A percentile compares a stretch with the other conserved stretches of the same genome.
These are phyloP conservation scores for Coreius guichenoti DNA, from an alignment of 2,797 vertebrate species.

Conservation along the genomic window DNA sequence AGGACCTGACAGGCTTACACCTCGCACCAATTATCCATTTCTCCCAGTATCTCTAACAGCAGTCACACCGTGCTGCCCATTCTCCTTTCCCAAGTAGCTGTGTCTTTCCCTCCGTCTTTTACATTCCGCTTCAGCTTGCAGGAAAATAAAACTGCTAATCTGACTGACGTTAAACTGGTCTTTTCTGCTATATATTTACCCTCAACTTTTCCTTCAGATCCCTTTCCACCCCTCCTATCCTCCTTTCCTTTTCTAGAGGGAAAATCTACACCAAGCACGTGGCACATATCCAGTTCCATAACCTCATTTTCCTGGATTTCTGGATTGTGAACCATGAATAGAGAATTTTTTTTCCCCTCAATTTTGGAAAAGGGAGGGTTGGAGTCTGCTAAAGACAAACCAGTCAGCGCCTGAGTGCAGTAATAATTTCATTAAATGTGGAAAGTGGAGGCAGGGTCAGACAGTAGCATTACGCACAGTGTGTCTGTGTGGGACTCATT, in stretches of 20 bases:
- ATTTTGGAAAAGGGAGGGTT: slow-evolving; percentile 30
- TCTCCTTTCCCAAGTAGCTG: slow-evolving; percentile 15
- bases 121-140: neutral
- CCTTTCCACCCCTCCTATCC: neutral
- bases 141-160: slow-evolving; percentile 42
- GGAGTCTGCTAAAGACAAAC: neutral
- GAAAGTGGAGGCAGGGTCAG: slow-evolving; percentile 43
- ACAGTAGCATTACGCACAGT: neutral
- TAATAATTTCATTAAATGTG: slow-evolving; percentile 45
- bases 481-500: slow-evolving; percentile 21
- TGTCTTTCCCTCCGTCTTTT: neutral
- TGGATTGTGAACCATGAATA: slow-evolving; percentile 28
- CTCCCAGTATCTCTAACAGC: slow-evolving; percentile 22
- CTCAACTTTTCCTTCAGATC: slow-evolving; percentile 34
- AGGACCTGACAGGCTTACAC: slow-evolving; percentile 30
- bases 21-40: slow-evolving; percentile 37
- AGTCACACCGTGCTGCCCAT: slow-evolving; percentile 7
- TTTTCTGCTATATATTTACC: slow-evolving; percentile 29
- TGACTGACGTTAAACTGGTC: slow-evolving; percentile 3
- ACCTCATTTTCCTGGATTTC: slow-evolving; percentile 53
- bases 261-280: slow-evolving; percentile 39
- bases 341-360: neutral
- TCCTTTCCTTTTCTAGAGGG: slow-evolving; percentile 23
- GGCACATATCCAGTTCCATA: slow-evolving; percentile 48
- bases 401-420: slow-evolving; percentile 16